Evolutionary conservation across 35 echinoderm and acorn worm species (phyloP), one percentile per base, ranked within the genome.

Genomic region (Ophioderma brevispina): DNA sequence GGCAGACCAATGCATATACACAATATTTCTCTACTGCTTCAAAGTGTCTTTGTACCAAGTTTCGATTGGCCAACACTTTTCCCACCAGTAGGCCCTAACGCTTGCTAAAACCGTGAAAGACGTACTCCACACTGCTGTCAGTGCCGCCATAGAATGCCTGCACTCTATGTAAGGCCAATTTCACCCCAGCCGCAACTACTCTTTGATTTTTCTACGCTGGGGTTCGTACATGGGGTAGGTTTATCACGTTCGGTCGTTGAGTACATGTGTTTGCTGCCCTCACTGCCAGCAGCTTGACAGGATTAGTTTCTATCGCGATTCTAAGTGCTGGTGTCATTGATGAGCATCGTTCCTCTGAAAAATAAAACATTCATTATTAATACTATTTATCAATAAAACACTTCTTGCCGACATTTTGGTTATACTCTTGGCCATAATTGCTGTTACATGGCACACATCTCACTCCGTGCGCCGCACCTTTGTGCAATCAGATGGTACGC

Each of bases 331-430:
- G 59, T 18, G 59, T 70, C 59, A 70, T 70, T 70, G 59, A 70
- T 70, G 59, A 25, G 59, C 59, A 70, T 70, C 59, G 28, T 70
- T 70, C 28, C 59, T 70, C 59, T 70, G 59, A 70, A 70, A 70
- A 70, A 13, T 4, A 70, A 70, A 70, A 25, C 59, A 70, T 8
- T 46, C 17, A 8, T 4, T 17, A 17, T 46, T 46, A 46, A 8
- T 46, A 17, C 4, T 46, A 46, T 46, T 4, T 46, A 46, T 46
- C 41, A 46, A 17, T 46, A 46, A 46, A 46, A n/a, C n/a, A n/a
- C n/a, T n/a, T n/a, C n/a, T n/a, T n/a, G n/a, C n/a, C n/a, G n/a
- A n/a, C n/a, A n/a, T n/a, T n/a, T n/a, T n/a, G n/a, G n/a, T n/a
- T n/a, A n/a, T n/a, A n/a, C n/a, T n/a, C n/a, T n/a, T n/a, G n/a